Evolutionary conservation across 2,797 vertebrate species (phyloP), one percentile per base, ranked within the genome.

Genomic region (Enteromius unitaeniatus): DNA sequence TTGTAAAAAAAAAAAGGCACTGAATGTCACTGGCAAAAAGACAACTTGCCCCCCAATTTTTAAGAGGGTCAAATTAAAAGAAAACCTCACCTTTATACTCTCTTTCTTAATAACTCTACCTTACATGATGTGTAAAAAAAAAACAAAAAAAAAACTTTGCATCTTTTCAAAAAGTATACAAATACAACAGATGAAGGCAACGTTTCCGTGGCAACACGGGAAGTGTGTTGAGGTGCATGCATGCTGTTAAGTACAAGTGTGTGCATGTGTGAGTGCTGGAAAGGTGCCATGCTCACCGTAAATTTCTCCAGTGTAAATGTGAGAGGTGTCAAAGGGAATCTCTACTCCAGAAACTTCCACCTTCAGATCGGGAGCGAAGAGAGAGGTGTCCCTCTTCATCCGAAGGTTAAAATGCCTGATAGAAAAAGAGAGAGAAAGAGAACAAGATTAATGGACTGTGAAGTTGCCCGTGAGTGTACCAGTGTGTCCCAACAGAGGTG

Each of bases 261-360:
- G 81, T 58, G 23, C 34, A 58, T 73, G 15, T 15, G 40, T 9
- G 13, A 21, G 55, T 42, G 78, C n/a, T 55, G 17, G 10, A 84
- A 55, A 78, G 10, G 23, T 62, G 51, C 45, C 10, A 55, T 82
- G 95, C 96, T 96, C 92, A 99, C 98, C 98, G 88, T 95, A 97
- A 87, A 99, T 91, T 84, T 98, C 96, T 88, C 98, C 98, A 87
- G 94, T 97, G 94, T 99, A 99, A 94, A 99, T 98, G 91, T 99
- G 97, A 80, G 98, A 99, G 37, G 96, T 97, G 93, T 99, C 98
- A 78, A 95, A 89, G 81, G 96, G 94, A 64, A 85, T 51, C 85
- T 96, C 92, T 88, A 93, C 91, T 89, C 97, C 96, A 42, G 96
- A 96, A 67, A 96, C 90, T 88, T 99, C 97, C 91, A 99, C 88